phyloP scores from a whole-genome alignment of 2,113 vertebrate genomes.

The Limnothrissa miodon region DNA sequence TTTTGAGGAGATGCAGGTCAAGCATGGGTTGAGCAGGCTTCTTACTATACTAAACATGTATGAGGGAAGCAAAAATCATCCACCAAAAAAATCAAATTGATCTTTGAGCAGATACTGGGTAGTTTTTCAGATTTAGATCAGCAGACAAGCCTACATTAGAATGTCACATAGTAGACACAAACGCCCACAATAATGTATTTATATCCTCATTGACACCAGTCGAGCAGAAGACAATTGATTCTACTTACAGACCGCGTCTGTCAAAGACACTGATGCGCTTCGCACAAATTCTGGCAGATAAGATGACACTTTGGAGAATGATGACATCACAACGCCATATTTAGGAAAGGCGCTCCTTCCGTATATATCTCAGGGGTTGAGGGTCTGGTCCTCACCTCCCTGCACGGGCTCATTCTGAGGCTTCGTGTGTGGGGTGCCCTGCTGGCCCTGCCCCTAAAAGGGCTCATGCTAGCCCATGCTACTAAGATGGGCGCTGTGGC shows the following conservation, averaged over 20 bases:
- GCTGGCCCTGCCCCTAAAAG: slow-evolving; percentile 59
- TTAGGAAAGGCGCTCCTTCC: slow-evolving; percentile 45
- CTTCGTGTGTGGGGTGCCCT: background rate
- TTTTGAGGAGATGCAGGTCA: background rate
- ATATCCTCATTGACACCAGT: background rate
- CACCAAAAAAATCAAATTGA: background rate
- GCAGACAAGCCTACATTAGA: background rate
- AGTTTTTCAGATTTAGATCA: background rate
- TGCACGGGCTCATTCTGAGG: slow-evolving; percentile 30
- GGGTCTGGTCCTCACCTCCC: slow-evolving; percentile 44
- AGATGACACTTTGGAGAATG: slow-evolving; percentile 30
- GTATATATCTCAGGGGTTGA: slow-evolving; percentile 49
- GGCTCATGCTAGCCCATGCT: slow-evolving; percentile 57
- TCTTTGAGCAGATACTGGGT: background rate
- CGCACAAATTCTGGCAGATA: background rate
- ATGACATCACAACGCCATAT: slow-evolving; percentile 27
- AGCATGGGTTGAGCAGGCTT: background rate
- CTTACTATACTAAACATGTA: background rate
- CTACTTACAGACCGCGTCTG: background rate
- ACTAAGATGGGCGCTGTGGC: background rate
- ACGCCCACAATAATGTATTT: background rate
- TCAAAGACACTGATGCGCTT: background rate
- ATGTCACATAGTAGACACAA: background rate
- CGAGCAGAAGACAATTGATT: background rate
- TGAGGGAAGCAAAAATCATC: background rate